phyloP scores from a whole-genome alignment of 1,140 invertebrate genomes.

The Orius laevigatus region DNA sequence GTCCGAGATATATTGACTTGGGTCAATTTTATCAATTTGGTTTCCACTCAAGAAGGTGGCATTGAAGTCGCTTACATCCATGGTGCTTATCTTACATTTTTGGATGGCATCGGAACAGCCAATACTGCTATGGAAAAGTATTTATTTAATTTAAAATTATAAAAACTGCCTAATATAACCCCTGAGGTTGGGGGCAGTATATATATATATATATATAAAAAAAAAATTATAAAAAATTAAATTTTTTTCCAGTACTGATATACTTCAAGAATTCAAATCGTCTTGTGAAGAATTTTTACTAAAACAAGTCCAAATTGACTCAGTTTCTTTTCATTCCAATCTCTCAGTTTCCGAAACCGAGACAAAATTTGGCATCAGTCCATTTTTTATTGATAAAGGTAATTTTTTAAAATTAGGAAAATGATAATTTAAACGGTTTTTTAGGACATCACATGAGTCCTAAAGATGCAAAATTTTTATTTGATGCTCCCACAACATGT shows the following conservation, averaged over 20 bases:
- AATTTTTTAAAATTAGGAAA: conserved; percentile 10
- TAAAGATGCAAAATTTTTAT: conserved; percentile 38
- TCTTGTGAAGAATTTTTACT: conserved; percentile 34
- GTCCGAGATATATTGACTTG: conserved; percentile 86
- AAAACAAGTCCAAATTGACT: conserved; percentile 28
- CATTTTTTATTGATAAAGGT: conserved; percentile 49
- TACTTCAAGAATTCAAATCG: conserved; percentile 32
- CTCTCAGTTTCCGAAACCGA: not conserved
- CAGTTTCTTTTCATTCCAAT: conserved; percentile 16
- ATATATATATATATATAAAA: not conserved
- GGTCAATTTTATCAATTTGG: conserved; percentile 77
- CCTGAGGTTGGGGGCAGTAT: too few relatives aligned
- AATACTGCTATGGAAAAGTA: conserved; percentile 15
- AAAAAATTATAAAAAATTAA: too few relatives aligned
- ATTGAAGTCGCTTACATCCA: conserved; percentile 53
- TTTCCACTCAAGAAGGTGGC: conserved; percentile 23
- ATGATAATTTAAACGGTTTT: too few relatives aligned
- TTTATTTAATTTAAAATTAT: too few relatives aligned
- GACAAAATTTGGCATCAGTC: conserved; percentile 44
- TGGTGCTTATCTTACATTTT: conserved; percentile 75
- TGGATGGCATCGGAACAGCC: conserved; percentile 49
- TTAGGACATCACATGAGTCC: conserved; percentile 13
- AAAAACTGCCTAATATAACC: too few relatives aligned
- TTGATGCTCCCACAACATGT: conserved; percentile 68
- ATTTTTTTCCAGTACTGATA: conserved; percentile 25